Evolutionary conservation across 2,113 vertebrate species (phyloP).

Genomic region (Aspiorhynchus laticeps): DNA sequence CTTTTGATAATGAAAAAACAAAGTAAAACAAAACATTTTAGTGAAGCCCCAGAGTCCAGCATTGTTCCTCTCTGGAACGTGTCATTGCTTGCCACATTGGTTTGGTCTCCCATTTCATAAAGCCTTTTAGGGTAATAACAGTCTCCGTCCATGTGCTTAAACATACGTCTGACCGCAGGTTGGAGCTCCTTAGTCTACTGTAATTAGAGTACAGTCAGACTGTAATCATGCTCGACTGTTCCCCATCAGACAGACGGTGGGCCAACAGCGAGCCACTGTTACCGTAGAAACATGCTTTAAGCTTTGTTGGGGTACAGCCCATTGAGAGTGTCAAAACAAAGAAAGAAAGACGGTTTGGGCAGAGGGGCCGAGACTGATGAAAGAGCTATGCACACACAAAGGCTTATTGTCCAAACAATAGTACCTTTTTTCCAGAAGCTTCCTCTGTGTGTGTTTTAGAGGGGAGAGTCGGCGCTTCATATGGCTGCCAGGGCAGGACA

Average conservation of each 20-base stretch:
- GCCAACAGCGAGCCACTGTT: background rate
- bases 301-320: conserved; percentile 35
- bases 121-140: conserved; percentile 52
- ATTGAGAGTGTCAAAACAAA: conserved; percentile 43
- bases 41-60: background rate
- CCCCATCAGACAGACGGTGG: conserved; percentile 26
- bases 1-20: conserved; percentile 23
- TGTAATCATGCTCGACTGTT: conserved; percentile 55
- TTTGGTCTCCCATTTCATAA: conserved; percentile 33
- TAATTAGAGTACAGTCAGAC: conserved; percentile 61
- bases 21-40: conserved; percentile 30
- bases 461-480: conserved; percentile 95
- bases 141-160: conserved; percentile 38
- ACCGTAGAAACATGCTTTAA: conserved; percentile 42
- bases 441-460: conserved; percentile 73
- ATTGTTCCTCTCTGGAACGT: background rate
- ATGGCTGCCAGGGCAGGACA: conserved; percentile 98
- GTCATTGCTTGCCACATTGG: conserved; percentile 2
- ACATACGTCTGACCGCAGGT: conserved; percentile 45
- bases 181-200: conserved; percentile 34
- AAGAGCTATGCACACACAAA: conserved; percentile 37
- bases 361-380: conserved; percentile 32
- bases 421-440: conserved; percentile 29
- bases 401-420: conserved; percentile 6
- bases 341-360: conserved; percentile 30